Evolutionary conservation across 1,140 invertebrate genomes (phyloP).

Genomic region (Drosophila tani): DNA sequence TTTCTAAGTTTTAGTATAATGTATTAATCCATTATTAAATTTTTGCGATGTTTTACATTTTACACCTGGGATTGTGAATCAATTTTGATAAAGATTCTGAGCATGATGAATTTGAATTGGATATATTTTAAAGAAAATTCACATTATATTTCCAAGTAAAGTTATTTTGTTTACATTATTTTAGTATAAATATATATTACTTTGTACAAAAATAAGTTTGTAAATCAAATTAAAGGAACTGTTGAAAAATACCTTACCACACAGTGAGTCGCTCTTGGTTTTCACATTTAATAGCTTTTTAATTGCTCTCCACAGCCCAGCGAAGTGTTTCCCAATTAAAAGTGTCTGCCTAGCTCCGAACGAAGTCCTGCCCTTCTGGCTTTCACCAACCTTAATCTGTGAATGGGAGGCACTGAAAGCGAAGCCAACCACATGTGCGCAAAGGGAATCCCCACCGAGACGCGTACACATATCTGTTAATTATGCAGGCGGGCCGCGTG

Average conservation of each 20-base stretch:
- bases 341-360: constrained; percentile 74
- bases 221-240: not conserved
- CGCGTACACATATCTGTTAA: constrained; percentile 62
- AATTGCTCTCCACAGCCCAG: constrained; percentile 74
- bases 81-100: not conserved
- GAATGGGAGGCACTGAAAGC: constrained; percentile 38
- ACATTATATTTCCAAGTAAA: no score
- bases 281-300: constrained; percentile 80
- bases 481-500: constrained; percentile 58
- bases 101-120: not conserved
- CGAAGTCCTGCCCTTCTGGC: constrained; percentile 36
- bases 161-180: not conserved
- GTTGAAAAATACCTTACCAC: not conserved
- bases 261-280: constrained; percentile 52
- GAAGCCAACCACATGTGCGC: constrained; percentile 68
- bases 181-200: not conserved
- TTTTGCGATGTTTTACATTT: no score
- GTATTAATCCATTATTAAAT: no score
- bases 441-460: constrained; percentile 18
- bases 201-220: no score
- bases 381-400: constrained; percentile 25
- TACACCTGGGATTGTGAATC: not conserved
- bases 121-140: not conserved
- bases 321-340: constrained; percentile 82
- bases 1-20: not conserved